Evolutionary conservation across 2,797 vertebrate genomes (phyloP), one percentile per base, ranked within the genome.

Genomic region (Spatula versicolor): DNA sequence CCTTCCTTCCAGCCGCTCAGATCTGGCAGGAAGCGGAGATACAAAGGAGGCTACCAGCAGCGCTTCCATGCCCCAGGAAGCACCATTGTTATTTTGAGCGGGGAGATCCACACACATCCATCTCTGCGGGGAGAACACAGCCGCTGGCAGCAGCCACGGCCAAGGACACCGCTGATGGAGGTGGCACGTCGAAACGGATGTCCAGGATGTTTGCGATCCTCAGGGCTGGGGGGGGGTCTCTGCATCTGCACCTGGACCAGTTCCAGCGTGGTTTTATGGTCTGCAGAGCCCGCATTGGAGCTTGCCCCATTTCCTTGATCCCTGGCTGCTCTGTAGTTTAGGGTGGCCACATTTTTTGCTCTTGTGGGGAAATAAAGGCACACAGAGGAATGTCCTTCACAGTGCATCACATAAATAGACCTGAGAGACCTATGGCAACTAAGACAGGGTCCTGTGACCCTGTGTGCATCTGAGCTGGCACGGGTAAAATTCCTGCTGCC

Each of bases 151-250:
- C 52, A 86, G 74, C 55, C 74, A 54, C 46, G 67, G 75, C 52
- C 86, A 92, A 86, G 67, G 83, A 84, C 62, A 21, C 37, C 35
- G 59, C 71, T 95, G 63, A 55, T 56, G 86, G 74, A 91, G 88
- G 48, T 73, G 63, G 9, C 83, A 66, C 7, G 5, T 17, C 28
- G 33, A 88, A 92, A 91, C 0, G 0, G 45, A 62, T 68, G 54
- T 35, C 35, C 2, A 0, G 23, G 28, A 72, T 78, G 39, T 69
- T 69, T 83, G 79, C 68, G 54, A 77, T 28, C 48, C 30, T 48
- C 31, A 20, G 15, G 10, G 45, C 0, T 68, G 46, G 13, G 9
- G 7, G 7, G 43, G 6, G 4, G 13, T 52, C 22, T 86, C 76
- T 68, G 20, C 30, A 41, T 63, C 37, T 78, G 69, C 23, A 39